phyloP scores from a whole-genome alignment of 2,888 invertebrate species.

The Pterostichus niger region DNA sequence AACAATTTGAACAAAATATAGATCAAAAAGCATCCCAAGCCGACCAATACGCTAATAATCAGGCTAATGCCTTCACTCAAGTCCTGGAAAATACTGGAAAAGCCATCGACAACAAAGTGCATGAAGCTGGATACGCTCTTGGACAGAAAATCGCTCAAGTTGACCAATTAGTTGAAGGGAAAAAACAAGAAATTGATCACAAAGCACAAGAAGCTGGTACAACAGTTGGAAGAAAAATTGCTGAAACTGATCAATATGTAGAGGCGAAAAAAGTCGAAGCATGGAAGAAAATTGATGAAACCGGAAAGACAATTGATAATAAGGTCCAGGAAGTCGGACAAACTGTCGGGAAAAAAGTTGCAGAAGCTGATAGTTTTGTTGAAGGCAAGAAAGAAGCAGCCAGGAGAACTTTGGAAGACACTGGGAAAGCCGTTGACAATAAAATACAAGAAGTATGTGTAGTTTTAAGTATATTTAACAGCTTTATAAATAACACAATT shows the following conservation, averaged over 20 bases:
- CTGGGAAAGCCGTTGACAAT: constrained; percentile 69
- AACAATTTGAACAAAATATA: constrained; percentile 69
- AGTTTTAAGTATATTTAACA: background rate
- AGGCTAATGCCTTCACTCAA: constrained; percentile 62
- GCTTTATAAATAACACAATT: too few relatives aligned
- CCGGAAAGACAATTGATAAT: constrained; percentile 75
- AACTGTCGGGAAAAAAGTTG: constrained; percentile 69
- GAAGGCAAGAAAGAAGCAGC: constrained; percentile 68
- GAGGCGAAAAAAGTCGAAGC: constrained; percentile 68
- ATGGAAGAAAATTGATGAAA: constrained; percentile 67
- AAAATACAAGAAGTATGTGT: constrained; percentile 66
- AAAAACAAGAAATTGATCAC: constrained; percentile 68
- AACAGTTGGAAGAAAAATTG: constrained; percentile 69
- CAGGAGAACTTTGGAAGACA: constrained; percentile 67
- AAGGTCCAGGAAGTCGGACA: constrained; percentile 70
- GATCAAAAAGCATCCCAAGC: constrained; percentile 69
- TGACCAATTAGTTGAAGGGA: constrained; percentile 67
- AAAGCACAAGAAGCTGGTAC: constrained; percentile 69
- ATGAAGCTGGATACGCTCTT: constrained; percentile 69
- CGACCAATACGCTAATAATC: constrained; percentile 68
- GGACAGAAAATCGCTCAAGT: constrained; percentile 69
- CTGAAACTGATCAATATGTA: constrained; percentile 67
- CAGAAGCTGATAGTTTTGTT: constrained; percentile 67
- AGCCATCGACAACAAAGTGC: constrained; percentile 74
- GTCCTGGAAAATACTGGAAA: constrained; percentile 71